Base-by-base conservation (phyloP, 2,888 invertebrate species). In the Drosophila leonis region DNA sequence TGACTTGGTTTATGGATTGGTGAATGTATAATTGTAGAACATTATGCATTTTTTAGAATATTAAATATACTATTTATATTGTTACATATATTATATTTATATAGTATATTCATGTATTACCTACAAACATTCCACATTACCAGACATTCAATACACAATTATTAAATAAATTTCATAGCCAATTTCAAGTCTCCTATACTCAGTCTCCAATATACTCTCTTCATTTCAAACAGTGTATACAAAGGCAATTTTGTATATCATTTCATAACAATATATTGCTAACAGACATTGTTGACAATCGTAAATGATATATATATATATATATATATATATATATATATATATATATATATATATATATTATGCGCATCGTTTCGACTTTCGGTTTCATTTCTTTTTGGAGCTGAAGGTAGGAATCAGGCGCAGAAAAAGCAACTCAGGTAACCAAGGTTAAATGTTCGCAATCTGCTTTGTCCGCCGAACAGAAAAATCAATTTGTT, bases 401-500 rank as follows among this genome's bases (percentile, higher is more conserved):
- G 39, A 39, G 54, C 39, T n/a, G 15, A 31, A 6, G 8, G 24
- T 46, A 18, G 7, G 29, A 29, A 54, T 52, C 15, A 37, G 51
- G 2, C 33, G 20, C 57, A 57, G 57, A 31, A 59, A 48, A 24
- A 31, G 27, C 35, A 46, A n/a, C 29, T 46, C 65, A 80, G 83
- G 81, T 80, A 75, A 63, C 63, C 76, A 68, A 74, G 78, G 77
- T 82, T 76, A 75, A 70, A 74, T 65, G 67, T 48, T 59, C 71
- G 55, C 80, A 75, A 72, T 72, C 66, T 80, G 83, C 57, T 81
- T 70, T 65, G 64, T 39, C 39, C 51, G 52, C 61, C 71, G 46
- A 60, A 57, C 51, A 39, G 42, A 72, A 82, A 82, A 82, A 82
- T 82, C 83, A 83, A 82, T 81, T 81, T 73, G 71, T 66, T 29